phyloP scores from a whole-genome alignment of 2,888 invertebrate genomes.

The Parasteatoda lunata region DNA sequence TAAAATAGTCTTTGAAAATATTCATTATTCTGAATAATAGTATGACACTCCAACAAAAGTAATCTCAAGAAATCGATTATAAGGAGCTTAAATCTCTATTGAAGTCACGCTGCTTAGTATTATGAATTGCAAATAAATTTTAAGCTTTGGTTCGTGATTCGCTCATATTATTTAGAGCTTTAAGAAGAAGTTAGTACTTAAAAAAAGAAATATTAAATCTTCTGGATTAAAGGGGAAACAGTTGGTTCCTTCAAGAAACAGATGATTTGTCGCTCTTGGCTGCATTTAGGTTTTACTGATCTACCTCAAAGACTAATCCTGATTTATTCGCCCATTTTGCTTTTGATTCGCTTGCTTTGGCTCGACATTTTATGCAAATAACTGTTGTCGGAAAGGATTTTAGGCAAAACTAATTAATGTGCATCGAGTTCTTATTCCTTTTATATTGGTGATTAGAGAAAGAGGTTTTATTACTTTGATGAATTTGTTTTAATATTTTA shows the following conservation, averaged over 20 bases:
- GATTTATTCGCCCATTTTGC: slow-evolving; percentile 47
- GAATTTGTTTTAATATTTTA: too few species aligned
- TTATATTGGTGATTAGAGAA: too few species aligned
- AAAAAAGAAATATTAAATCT: neutral
- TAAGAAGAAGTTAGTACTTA: neutral
- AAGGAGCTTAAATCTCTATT: too few species aligned
- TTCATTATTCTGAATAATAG: too few species aligned
- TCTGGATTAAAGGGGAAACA: neutral
- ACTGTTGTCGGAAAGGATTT: slow-evolving; percentile 38
- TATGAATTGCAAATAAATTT: too few species aligned
- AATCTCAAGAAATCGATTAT: too few species aligned
- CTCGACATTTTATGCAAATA: slow-evolving; percentile 20
- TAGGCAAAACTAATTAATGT: slow-evolving; percentile 18
- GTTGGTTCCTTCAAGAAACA: neutral
- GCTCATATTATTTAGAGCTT: neutral
- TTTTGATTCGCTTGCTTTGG: neutral
- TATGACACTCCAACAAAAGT: too few species aligned
- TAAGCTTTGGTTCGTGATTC: neutral
- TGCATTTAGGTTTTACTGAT: neutral
- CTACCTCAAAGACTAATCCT: slow-evolving; percentile 35
- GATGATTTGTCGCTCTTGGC: neutral
- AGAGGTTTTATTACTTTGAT: too few species aligned
- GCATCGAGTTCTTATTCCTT: too few species aligned
- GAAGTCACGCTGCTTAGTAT: too few species aligned
- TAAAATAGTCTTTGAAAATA: too few species aligned